Evolutionary conservation across 2,797 vertebrate species (phyloP).

Genomic region (Lithobates pipiens): DNA sequence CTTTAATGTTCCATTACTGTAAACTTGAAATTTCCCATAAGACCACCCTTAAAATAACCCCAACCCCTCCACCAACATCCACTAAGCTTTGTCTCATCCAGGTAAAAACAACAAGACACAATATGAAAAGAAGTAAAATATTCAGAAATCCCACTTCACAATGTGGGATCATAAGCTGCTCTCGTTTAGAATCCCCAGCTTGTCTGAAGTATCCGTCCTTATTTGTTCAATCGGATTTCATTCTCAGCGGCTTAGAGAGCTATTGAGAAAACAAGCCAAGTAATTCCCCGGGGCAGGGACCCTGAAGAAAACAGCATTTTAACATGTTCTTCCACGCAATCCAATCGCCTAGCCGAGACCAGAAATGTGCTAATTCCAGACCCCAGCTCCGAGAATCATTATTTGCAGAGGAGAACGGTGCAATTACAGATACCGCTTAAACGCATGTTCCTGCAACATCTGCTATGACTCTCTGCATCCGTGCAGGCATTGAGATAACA

Average conservation of each 20-base stretch:
- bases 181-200: conserved; percentile 33
- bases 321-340: conserved; percentile 18
- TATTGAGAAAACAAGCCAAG: conserved; percentile 52
- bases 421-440: conserved; percentile 42
- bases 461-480: conserved; percentile 14
- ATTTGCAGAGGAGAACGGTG: conserved; percentile 6
- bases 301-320: conserved; percentile 42
- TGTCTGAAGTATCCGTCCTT: conserved; percentile 55
- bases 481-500: conserved; percentile 28
- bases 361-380: conserved; percentile 37
- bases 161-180: conserved; percentile 9
- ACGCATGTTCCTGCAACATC: conserved; percentile 34
- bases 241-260: conserved; percentile 57
- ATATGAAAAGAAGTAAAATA: conserved; percentile 10
- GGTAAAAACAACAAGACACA: not conserved
- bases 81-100: not conserved
- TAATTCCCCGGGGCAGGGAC: conserved; percentile 36
- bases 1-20: not conserved
- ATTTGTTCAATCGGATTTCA: conserved; percentile 57
- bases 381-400: conserved; percentile 13
- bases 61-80: not conserved
- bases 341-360: conserved; percentile 19
- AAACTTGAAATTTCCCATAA: not conserved
- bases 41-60: not conserved
- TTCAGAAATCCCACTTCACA: conserved; percentile 16